A percentile compares a stretch with the other conserved stretches of the same genome.
These are phyloP conservation scores for Hypena proboscidalis DNA, from an alignment of 2,888 invertebrate species.

Conservation along the genomic window DNA sequence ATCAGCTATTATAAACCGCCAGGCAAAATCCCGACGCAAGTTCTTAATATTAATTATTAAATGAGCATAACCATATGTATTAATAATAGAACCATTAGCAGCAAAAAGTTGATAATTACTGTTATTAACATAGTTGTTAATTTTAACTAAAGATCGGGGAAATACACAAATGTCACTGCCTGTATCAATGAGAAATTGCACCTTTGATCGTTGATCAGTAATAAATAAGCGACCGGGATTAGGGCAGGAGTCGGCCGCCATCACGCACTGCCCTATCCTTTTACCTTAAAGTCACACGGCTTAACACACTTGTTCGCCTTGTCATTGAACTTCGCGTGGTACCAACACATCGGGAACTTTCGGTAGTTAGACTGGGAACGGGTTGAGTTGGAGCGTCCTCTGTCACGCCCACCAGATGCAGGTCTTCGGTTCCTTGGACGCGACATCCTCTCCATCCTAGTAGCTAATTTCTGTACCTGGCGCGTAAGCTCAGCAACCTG, in stretches of 20 bases:
- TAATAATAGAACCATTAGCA: constrained; percentile 8
- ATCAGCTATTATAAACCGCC: constrained; percentile 1
- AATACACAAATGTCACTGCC: constrained; percentile 2
- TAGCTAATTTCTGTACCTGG: neutral
- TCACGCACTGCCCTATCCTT: constrained; percentile 11
- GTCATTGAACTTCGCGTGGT: constrained; percentile 2
- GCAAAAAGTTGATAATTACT: neutral
- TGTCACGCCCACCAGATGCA: too few relatives aligned
- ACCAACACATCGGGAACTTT: constrained; percentile 8
- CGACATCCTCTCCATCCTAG: neutral
- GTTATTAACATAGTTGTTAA: neutral
- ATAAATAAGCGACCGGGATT: constrained; percentile 5
- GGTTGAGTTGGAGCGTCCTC: neutral
- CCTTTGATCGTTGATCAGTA: constrained; percentile 1
- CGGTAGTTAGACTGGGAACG: constrained; percentile 3
- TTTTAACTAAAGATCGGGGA: neutral
- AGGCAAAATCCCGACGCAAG: constrained; percentile 7
- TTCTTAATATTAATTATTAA: too few relatives aligned
- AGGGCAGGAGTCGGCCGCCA: constrained; percentile 11
- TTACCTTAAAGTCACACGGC: constrained; percentile 8
- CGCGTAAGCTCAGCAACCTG: neutral
- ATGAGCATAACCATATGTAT: constrained; percentile 9
- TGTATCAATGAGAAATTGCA: neutral
- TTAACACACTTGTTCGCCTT: constrained; percentile 2
- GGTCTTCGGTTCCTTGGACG: neutral